A percentile compares a stretch with the other conserved stretches of the same genome.
phyloP scores from a whole-genome alignment of 2,113 vertebrate genomes.

The Salvelinus fontinalis region DNA sequence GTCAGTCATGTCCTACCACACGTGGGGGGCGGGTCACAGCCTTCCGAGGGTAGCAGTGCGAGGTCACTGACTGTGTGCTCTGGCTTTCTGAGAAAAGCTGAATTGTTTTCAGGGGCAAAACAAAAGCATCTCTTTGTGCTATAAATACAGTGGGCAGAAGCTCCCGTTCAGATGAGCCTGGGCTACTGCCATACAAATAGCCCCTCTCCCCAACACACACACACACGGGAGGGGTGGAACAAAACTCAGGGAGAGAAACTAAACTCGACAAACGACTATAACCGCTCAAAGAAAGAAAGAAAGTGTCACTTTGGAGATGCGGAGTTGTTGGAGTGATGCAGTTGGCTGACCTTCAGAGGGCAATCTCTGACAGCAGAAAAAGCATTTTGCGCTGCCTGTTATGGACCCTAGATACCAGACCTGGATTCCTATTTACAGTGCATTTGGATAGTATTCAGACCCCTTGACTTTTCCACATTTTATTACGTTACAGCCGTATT shows the following conservation, averaged over 20 bases:
- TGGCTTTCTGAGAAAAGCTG: constrained; percentile 59
- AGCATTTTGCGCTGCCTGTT: background rate
- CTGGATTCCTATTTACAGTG: no score
- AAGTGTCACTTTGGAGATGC: background rate
- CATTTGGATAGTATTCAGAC: no score
- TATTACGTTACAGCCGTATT: no score
- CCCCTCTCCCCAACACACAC: constrained; percentile 35
- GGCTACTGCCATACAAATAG: constrained; percentile 21
- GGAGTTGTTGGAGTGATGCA: background rate
- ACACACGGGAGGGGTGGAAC: background rate
- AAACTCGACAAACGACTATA: no score
- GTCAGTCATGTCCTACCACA: constrained; percentile 1
- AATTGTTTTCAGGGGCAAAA: constrained; percentile 64
- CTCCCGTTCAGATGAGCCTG: constrained; percentile 56
- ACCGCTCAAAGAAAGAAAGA: background rate
- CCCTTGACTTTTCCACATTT: no score
- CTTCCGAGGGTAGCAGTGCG: constrained; percentile 45
- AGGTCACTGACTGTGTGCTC: constrained; percentile 41
- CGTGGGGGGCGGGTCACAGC: constrained; percentile 29
- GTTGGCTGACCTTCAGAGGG: background rate
- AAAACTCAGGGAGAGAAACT: no score
- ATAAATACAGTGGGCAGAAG: constrained; percentile 64
- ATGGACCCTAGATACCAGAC: no score
- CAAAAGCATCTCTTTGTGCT: constrained; percentile 67
- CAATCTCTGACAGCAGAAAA: background rate